Evolutionary conservation across 1,140 invertebrate species (phyloP).

Genomic region (Subanguina moxae): DNA sequence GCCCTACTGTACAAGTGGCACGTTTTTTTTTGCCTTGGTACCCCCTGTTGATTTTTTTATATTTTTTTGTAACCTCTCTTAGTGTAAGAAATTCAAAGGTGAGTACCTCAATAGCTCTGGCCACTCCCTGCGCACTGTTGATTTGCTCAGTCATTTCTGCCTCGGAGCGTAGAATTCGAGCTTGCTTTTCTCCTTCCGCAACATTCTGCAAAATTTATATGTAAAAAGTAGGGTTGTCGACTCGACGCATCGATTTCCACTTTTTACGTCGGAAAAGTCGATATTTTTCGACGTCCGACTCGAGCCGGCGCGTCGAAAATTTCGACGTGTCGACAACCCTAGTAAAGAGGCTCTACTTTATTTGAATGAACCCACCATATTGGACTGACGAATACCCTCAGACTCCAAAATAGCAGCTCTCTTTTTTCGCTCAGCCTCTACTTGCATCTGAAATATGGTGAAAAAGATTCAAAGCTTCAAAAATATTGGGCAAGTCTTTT

Average conservation of each 20-base stretch:
- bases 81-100: too few relatives aligned
- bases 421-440: constrained; percentile 93
- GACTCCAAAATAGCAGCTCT: constrained; percentile 91
- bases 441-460: constrained; percentile 90
- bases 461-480: neutral
- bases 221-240: too few relatives aligned
- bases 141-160: constrained; percentile 71
- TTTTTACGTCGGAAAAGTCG: too few relatives aligned
- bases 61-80: too few relatives aligned
- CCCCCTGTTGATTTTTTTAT: too few relatives aligned
- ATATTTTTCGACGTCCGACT: too few relatives aligned
- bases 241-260: too few relatives aligned
- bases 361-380: neutral
- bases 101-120: constrained; percentile 68
- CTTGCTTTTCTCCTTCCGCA: constrained; percentile 85
- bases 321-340: too few relatives aligned
- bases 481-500: neutral
- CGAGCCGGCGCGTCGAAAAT: too few relatives aligned
- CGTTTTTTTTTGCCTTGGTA: too few relatives aligned
- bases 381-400: constrained; percentile 64
- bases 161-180: constrained; percentile 73
- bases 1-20: too few relatives aligned
- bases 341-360: too few relatives aligned
- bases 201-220: constrained; percentile 80
- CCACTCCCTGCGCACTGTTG: constrained; percentile 80